A percentile compares a stretch with the other conserved stretches of the same genome.
Conservation (phyloP, 1,140 invertebrate genomes). For the Drosophila parabipectinata region DNA sequence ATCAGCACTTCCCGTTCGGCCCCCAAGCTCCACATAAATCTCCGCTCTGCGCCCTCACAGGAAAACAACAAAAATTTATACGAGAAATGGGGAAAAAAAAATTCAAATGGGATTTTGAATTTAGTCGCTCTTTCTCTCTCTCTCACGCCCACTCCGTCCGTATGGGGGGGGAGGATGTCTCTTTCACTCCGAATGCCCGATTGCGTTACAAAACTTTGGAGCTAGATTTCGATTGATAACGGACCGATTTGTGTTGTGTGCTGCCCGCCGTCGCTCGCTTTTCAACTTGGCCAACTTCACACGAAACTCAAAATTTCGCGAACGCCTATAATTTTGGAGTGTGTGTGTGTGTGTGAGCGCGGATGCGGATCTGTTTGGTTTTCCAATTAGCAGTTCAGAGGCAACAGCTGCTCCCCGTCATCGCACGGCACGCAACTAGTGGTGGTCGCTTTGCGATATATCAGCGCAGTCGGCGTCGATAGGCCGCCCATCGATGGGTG, state of each 20-base stretch:
- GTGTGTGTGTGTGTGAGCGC: constrained; percentile 2
- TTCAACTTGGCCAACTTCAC: constrained; percentile 25
- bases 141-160: neutral
- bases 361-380: constrained; percentile 27
- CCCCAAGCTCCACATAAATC: neutral
- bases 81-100: neutral
- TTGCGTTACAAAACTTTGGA: constrained; percentile 2
- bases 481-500: neutral
- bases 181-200: constrained; percentile 1
- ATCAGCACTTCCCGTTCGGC: constrained; percentile 9
- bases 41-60: neutral
- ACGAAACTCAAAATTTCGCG: constrained; percentile 47
- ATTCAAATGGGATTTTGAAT: neutral
- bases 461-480: no score
- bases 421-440: constrained; percentile 34
- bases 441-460: neutral
- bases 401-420: constrained; percentile 43
- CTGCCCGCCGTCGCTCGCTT: constrained; percentile 9
- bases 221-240: neutral
- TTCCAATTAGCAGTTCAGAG: constrained; percentile 34
- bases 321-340: constrained; percentile 1
- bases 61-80: neutral
- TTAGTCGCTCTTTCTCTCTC: neutral
- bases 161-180: neutral
- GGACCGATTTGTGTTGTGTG: constrained; percentile 16